Conservation (phyloP, 2,113 vertebrate genomes). For the Danionella cerebrum region DNA sequence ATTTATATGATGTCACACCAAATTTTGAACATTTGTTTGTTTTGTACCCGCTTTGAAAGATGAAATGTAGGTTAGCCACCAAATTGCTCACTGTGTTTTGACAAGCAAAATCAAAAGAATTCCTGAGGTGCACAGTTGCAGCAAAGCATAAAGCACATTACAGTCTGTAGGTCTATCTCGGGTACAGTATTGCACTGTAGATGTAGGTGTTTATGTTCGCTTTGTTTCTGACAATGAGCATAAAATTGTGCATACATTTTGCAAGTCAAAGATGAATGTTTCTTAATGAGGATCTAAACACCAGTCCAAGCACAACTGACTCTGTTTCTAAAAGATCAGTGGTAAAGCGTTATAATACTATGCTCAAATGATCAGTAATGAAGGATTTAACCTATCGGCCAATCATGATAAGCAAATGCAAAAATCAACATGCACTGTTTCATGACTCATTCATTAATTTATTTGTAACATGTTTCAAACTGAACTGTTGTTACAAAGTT, state of each 20-base stretch:
- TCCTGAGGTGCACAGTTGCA: constrained; percentile 46
- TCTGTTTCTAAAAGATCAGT: too few relatives aligned
- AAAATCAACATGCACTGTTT: too few relatives aligned
- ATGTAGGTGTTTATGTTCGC: constrained; percentile 29
- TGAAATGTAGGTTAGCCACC: constrained; percentile 28
- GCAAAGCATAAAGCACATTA: constrained; percentile 40
- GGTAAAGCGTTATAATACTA: too few relatives aligned
- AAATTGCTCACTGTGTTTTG: constrained; percentile 32
- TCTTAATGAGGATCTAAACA: not conserved
- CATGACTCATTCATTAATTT: too few relatives aligned
- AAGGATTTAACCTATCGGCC: too few relatives aligned
- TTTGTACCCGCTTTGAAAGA: constrained; percentile 22
- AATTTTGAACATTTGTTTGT: too few relatives aligned
- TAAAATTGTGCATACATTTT: not conserved
- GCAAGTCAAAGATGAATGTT: not conserved
- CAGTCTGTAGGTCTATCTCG: constrained; percentile 37
- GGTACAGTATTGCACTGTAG: not conserved
- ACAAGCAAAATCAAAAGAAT: constrained; percentile 40
- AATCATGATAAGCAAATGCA: too few relatives aligned
- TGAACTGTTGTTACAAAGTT: too few relatives aligned
- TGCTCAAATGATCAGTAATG: too few relatives aligned
- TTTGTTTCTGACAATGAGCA: not conserved
- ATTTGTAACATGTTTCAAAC: too few relatives aligned
- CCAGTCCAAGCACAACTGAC: not conserved
- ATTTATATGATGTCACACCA: too few relatives aligned